Percentiles rank a stretch among this genome's conserved stretches.
phyloP scores from a whole-genome alignment of 1,140 invertebrate genomes.

The Nautilus pompilius region DNA sequence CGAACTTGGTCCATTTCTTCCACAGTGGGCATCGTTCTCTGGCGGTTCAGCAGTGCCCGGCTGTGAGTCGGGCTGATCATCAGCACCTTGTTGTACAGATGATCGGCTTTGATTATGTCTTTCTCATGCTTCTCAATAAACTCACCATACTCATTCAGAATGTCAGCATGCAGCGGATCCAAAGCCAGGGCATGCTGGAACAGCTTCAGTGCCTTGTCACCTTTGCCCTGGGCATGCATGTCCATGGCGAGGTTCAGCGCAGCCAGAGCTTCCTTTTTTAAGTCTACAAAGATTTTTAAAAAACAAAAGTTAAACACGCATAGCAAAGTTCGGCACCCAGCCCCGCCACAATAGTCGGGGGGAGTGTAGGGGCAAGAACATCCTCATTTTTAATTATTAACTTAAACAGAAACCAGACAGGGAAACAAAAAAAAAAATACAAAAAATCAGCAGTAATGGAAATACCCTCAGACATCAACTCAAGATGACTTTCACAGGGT shows the following conservation, averaged over 20 bases:
- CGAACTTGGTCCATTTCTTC: conserved; percentile 82
- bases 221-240: conserved; percentile 76
- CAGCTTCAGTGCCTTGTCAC: conserved; percentile 81
- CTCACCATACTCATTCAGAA: conserved; percentile 89
- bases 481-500: too few species aligned
- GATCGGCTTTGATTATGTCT: conserved; percentile 86
- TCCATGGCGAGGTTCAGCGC: conserved; percentile 79
- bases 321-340: too few species aligned
- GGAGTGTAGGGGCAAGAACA: too few species aligned
- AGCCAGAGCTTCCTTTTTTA: conserved; percentile 71
- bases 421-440: too few species aligned
- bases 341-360: too few species aligned
- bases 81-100: conserved; percentile 80
- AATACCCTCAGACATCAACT: too few species aligned
- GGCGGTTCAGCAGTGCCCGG: conserved; percentile 67
- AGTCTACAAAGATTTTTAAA: conserved; percentile 26
- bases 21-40: conserved; percentile 81
- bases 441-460: too few species aligned
- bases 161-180: conserved; percentile 86
- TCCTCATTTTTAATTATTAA: too few species aligned
- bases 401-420: too few species aligned
- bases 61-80: conserved; percentile 77
- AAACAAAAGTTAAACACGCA: neutral
- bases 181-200: conserved; percentile 85
- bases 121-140: conserved; percentile 83